phyloP scores from a whole-genome alignment of 1,140 invertebrate genomes.

The Danaus melanippus region DNA sequence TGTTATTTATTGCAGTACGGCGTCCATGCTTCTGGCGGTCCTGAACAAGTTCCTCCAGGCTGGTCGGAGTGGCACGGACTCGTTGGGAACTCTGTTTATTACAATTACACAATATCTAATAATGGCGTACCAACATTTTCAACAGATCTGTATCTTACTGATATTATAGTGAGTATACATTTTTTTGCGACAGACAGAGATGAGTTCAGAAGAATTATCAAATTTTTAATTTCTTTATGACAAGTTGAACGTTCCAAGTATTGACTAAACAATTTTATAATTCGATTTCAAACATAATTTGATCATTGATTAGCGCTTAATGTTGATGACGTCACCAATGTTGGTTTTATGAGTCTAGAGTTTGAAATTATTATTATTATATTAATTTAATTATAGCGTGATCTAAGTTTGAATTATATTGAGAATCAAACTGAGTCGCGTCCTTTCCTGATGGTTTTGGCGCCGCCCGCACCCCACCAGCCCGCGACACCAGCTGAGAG shows the following conservation, averaged over 20 bases:
- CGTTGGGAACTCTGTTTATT: constrained; percentile 89
- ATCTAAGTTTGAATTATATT: constrained; percentile 47
- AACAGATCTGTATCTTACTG: constrained; percentile 84
- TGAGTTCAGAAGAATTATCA: no score
- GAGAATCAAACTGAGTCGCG: constrained; percentile 52
- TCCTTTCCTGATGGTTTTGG: constrained; percentile 88
- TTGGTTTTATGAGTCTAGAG: no score
- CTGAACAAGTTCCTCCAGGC: constrained; percentile 80
- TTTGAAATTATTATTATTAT: background rate
- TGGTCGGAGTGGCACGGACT: constrained; percentile 88
- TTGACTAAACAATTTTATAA: no score
- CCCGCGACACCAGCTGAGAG: constrained; percentile 86
- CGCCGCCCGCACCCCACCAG: constrained; percentile 87
- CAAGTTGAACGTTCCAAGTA: no score
- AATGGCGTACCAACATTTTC: constrained; percentile 80
- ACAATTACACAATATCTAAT: constrained; percentile 89
- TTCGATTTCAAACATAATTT: no score
- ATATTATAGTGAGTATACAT: constrained; percentile 81
- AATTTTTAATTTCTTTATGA: no score
- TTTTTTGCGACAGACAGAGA: background rate
- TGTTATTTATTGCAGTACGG: constrained; percentile 75
- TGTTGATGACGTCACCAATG: no score
- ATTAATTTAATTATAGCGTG: constrained; percentile 37
- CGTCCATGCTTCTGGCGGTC: constrained; percentile 71
- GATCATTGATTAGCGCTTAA: no score